These are phyloP conservation scores for Calidris pugnax DNA, from an alignment of 2,113 vertebrate species.

Conservation along the genomic window DNA sequence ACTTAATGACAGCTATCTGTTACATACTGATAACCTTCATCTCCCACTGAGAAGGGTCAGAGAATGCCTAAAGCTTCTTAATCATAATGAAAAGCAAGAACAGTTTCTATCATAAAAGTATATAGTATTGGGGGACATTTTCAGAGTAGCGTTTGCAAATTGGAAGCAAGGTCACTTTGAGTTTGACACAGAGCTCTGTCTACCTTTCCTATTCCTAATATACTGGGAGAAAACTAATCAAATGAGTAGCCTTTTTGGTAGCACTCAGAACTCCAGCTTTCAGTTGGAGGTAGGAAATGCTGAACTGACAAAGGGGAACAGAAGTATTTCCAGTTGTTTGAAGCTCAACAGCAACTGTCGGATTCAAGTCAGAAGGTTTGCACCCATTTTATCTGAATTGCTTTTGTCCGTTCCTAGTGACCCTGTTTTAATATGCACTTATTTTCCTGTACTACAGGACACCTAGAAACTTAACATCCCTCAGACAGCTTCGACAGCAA, in stretches of 20 bases:
- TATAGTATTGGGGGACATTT: background rate
- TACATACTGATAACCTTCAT: background rate
- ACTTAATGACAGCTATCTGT: background rate
- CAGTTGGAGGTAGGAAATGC: slow-evolving; percentile 29
- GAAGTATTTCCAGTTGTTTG: slow-evolving; percentile 9
- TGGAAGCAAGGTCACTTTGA: slow-evolving; percentile 19
- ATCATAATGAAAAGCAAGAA: background rate
- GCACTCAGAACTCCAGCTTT: background rate
- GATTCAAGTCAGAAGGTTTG: background rate
- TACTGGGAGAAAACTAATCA: background rate
- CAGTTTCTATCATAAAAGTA: background rate
- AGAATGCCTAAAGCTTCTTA: background rate
- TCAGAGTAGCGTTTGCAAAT: background rate
- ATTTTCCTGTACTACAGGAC: slow-evolving; percentile 36
- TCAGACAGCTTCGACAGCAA: slow-evolving; percentile 73
- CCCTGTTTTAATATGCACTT: slow-evolving; percentile 60
- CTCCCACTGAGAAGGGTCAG: background rate
- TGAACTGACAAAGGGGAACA: background rate
- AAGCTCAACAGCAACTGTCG: background rate
- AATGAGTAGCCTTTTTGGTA: background rate
- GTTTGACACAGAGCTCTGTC: background rate
- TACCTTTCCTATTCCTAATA: background rate
- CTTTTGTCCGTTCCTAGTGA: slow-evolving; percentile 3
- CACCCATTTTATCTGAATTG: background rate
- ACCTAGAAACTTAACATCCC: slow-evolving; percentile 52